Base-by-base conservation (phyloP, 2,797 vertebrate species). In the Pyrocephalus nanus region DNA sequence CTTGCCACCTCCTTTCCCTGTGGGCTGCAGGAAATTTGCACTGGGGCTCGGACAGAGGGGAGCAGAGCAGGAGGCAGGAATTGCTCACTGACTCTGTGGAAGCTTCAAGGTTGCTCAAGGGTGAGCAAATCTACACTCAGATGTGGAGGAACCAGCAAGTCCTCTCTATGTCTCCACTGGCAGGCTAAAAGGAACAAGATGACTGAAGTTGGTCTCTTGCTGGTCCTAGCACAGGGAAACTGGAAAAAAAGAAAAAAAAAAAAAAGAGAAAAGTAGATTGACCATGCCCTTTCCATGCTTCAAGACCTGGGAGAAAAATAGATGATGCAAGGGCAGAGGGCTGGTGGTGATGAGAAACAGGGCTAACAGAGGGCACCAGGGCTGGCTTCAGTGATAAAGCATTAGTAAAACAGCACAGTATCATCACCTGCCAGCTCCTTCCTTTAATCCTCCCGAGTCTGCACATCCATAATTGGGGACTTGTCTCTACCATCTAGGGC, bases 401-500 rank as follows among this genome's bases (percentile, higher is more conserved):
- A 79, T 50, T 8, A 71, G 38, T 30, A 22, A 79, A 84, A 75
- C 7, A 54, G 40, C 40, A 78, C n/a, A 53, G 1, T 45, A 75
- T 26, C 77, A 79, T 78, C 90, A 86, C 45, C 82, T 53, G 80
- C 57, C 91, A 86, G 70, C 66, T 90, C 73, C 79, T 80, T 51
- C 48, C 69, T 94, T 90, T 84, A 86, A 91, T 93, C 71, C 60
- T 92, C 51, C 81, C 54, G 71, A 91, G 51, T 54, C 60, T 90
- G 86, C 66, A 72, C 69, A 12, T 77, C 71, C 90, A 5, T 43
- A 88, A 51, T 14, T 79, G 86, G 60, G 55, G 79, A 89, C 83
- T 75, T 92, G 66, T 92, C 91, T 92, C 66, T 85, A 50, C 79
- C 80, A 78, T 65, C 82, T 71, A 57, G 87, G 80, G 76, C 80